phyloP scores from a whole-genome alignment of 2,888 invertebrate genomes.

The Agrotis ipsilon region DNA sequence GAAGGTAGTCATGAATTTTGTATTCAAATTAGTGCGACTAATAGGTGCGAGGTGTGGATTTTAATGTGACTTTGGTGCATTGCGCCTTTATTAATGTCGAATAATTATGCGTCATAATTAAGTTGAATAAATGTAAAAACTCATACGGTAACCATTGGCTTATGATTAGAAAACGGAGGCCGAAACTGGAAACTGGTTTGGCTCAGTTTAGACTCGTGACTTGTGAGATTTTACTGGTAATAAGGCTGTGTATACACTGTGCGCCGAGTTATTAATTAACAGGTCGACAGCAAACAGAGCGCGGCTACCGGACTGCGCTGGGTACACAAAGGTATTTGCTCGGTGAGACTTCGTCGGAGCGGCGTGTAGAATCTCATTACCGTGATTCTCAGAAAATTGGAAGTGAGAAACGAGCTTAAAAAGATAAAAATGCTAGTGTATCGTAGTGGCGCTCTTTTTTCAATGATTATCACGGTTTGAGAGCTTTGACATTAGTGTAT shows the following conservation, averaged over 20 bases:
- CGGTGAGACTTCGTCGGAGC: constrained; percentile 82
- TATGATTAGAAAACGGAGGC: constrained; percentile 85
- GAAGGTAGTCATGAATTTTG: constrained; percentile 88
- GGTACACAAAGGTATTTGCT: constrained; percentile 86
- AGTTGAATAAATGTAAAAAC: constrained; percentile 54
- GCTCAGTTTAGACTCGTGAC: constrained; percentile 87
- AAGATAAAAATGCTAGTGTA: constrained; percentile 81
- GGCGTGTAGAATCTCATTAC: constrained; percentile 89
- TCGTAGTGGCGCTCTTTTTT: constrained; percentile 72
- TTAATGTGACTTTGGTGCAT: constrained; percentile 80
- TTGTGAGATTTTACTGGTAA: constrained; percentile 91
- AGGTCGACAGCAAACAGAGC: constrained; percentile 90
- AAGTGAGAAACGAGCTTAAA: constrained; percentile 89
- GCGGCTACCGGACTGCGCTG: constrained; percentile 89
- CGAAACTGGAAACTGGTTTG: constrained; percentile 84
- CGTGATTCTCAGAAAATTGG: constrained; percentile 86
- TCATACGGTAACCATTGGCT: constrained; percentile 74
- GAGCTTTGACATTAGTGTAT: constrained; percentile 58
- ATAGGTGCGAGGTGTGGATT: constrained; percentile 86
- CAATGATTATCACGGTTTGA: constrained; percentile 64
- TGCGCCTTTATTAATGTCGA: constrained; percentile 81
- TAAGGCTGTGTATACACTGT: constrained; percentile 90
- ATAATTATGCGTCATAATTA: constrained; percentile 70
- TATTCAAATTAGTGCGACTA: constrained; percentile 89
- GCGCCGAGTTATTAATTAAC: constrained; percentile 91